Conservation (phyloP, 1,140 invertebrate genomes). For the Tenebrio molitor region DNA sequence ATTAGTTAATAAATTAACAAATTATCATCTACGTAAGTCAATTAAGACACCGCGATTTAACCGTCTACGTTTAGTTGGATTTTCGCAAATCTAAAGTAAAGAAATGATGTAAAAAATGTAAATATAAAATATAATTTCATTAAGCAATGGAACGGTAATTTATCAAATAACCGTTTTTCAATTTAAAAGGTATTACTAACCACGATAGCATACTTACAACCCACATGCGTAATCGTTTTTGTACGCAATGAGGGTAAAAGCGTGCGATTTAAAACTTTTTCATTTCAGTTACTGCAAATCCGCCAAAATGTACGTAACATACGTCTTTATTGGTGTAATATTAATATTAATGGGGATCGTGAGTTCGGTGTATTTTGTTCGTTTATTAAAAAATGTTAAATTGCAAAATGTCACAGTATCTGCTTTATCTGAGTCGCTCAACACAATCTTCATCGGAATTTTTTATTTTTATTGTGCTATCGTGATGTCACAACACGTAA, state of each 20-base stretch:
- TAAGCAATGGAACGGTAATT: slow-evolving; percentile 37
- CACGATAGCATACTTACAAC: slow-evolving; percentile 18
- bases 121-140: too few species aligned
- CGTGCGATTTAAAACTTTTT: not conserved
- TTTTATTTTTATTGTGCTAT: slow-evolving; percentile 49
- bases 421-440: slow-evolving; percentile 43
- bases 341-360: slow-evolving; percentile 44
- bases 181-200: slow-evolving; percentile 22
- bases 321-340: slow-evolving; percentile 43
- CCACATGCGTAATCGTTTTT: slow-evolving; percentile 2
- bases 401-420: slow-evolving; percentile 18
- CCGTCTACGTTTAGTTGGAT: too few species aligned
- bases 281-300: too few species aligned
- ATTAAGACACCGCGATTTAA: too few species aligned
- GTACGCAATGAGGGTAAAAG: slow-evolving; percentile 20
- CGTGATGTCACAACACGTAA: slow-evolving; percentile 22
- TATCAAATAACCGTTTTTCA: slow-evolving; percentile 34
- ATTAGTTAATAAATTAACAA: too few species aligned
- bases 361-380: slow-evolving; percentile 40
- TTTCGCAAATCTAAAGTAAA: too few species aligned
- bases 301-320: slow-evolving; percentile 49
- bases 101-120: too few species aligned
- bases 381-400: slow-evolving; percentile 28
- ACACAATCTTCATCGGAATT: slow-evolving; percentile 48
- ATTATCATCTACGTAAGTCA: too few species aligned